phyloP scores from a whole-genome alignment of 2,113 vertebrate species.

The Nanger granti region DNA sequence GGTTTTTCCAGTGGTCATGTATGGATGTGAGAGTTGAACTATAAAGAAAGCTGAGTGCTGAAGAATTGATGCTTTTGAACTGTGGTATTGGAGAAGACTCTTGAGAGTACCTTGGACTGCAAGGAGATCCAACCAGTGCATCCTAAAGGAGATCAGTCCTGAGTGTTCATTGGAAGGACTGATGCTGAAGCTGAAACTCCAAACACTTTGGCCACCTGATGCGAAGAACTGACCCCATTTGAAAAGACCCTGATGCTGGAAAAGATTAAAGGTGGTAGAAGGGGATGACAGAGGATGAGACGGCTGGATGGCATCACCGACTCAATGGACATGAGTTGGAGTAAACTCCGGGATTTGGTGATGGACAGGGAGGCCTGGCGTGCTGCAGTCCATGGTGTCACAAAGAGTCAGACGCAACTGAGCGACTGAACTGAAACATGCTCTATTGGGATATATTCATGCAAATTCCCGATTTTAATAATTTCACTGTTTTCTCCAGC shows the following conservation, averaged over 20 bases:
- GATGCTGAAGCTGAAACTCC: background rate
- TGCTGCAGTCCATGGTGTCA: background rate
- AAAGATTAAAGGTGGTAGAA: background rate
- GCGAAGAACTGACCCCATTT: fast-evolving
- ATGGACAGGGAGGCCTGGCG: background rate
- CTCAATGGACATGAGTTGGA: background rate
- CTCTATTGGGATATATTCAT: background rate
- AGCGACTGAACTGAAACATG: background rate
- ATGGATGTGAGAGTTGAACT: background rate
- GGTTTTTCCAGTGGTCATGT: background rate
- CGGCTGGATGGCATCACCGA: background rate
- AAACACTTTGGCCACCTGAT: background rate
- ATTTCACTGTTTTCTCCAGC: background rate
- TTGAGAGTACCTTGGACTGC: background rate
- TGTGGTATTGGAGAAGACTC: background rate
- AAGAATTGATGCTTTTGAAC: background rate
- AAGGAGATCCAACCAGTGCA: background rate
- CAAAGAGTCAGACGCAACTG: background rate
- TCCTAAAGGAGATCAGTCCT: background rate
- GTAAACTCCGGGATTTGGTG: background rate
- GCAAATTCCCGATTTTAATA: background rate
- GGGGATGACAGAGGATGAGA: background rate
- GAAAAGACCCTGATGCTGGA: background rate
- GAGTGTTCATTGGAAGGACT: background rate
- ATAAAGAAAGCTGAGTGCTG: fast-evolving